Conservation (phyloP, 2,113 vertebrate species). For the Lepisosteus osseus region DNA sequence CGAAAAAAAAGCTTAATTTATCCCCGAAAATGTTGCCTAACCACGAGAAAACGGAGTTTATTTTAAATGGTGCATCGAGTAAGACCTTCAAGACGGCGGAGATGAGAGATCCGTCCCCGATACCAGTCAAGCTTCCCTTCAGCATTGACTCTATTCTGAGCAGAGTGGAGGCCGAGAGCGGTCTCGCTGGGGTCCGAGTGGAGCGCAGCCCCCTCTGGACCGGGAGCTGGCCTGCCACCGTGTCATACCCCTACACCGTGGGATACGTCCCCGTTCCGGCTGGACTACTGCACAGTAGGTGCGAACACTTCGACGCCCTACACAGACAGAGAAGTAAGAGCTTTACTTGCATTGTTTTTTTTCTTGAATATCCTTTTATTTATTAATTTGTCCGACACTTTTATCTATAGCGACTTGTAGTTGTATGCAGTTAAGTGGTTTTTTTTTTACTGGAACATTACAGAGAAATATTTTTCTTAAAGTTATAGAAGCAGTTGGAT, state of each 20-base stretch:
- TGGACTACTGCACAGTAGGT: conserved; percentile 1
- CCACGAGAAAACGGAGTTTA: neutral
- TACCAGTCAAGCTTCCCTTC: conserved; percentile 33
- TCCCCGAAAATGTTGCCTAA: neutral
- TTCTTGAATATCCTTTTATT: too few species aligned
- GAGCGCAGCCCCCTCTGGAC: neutral
- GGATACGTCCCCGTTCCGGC: conserved; percentile 19
- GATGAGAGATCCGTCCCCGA: neutral
- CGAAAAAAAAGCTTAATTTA: too few species aligned
- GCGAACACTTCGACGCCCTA: too few species aligned
- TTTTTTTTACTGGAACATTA: too few species aligned
- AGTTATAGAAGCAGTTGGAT: too few species aligned
- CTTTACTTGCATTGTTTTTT: too few species aligned
- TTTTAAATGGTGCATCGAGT: neutral
- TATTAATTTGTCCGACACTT: too few species aligned
- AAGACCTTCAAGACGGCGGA: neutral
- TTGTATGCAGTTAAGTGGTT: too few species aligned
- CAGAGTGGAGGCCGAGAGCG: conserved; percentile 9
- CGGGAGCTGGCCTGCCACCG: neutral
- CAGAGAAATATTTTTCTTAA: too few species aligned
- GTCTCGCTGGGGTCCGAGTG: neutral
- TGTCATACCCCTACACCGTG: conserved; percentile 9
- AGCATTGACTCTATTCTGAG: conserved; percentile 56
- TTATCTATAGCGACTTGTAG: too few species aligned
- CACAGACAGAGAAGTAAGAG: too few species aligned